Evolutionary conservation across 2,888 invertebrate genomes (phyloP), one percentile per base, ranked within the genome.

Genomic region (Proisotoma minuta): DNA sequence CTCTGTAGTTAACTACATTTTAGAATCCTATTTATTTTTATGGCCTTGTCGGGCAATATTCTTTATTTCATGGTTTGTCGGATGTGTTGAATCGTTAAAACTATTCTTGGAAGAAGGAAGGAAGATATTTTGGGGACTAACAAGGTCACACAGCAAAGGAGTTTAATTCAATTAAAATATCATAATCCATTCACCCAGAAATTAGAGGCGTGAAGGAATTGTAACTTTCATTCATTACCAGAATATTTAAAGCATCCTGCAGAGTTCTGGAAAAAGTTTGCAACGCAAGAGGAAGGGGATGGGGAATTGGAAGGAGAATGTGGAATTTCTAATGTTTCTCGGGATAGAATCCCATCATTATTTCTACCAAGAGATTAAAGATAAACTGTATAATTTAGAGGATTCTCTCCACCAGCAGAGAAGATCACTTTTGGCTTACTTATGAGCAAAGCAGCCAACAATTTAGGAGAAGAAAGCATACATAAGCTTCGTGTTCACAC

Each of bases 381-480:
- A 20, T 49, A 26, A 61, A 24, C 2, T 20, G 15, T 40, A 10
- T 56, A 56, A 34, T 39, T 40, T 22, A 3, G 20, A 10, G 20
- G 34, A 34, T 20, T 15, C 18, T 23, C 24, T 43, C 22, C 39
- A 12, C n/a, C n/a, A n/a, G n/a, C 20, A 34, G 34, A 49, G 58
- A 49, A 4, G 48, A 18, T 57, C 49, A 10, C 34, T 23, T 34
- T 29, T 43, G 18, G 4, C 15, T 5, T 28, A 27, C 29, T n/a
- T 29, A 20, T 8, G 18, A 28, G 27, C 26, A 40, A 12, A 20
- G 56, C 27, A 34, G 22, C 34, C 20, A 20, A 26, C 3, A n/a
- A 28, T 34, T 50, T 49, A 24, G 59, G 50, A 59, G 50, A 59
- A 23, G n/a, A n/a, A 29, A 59, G 20, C 51, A 20, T n/a, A n/a